Evolutionary conservation across 2,797 vertebrate species (phyloP).

Genomic region (Bradypodion ventrale): DNA sequence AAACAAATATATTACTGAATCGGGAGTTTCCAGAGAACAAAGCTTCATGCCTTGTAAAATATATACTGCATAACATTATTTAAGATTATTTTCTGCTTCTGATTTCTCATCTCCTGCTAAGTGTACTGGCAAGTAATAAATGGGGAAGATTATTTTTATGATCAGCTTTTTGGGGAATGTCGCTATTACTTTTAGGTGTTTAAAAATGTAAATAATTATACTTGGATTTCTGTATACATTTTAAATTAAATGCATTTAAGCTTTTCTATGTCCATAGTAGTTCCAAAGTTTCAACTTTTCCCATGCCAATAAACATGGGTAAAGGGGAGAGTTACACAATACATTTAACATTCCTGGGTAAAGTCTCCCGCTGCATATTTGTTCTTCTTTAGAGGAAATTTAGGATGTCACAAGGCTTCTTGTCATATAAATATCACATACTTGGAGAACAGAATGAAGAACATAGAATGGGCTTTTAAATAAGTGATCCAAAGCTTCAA

Average conservation of each 20-base stretch:
- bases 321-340: not conserved
- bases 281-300: not conserved
- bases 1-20: slow-evolving; percentile 17
- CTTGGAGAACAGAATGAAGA: not conserved
- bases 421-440: too few relatives aligned
- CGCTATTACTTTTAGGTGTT: slow-evolving; percentile 20
- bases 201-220: not conserved
- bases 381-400: not conserved
- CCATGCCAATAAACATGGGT: not conserved
- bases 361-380: not conserved
- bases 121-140: slow-evolving; percentile 37
- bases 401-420: too few relatives aligned
- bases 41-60: not conserved
- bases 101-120: slow-evolving; percentile 34
- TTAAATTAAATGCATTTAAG: not conserved
- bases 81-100: slow-evolving; percentile 31
- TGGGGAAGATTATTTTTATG: slow-evolving; percentile 26
- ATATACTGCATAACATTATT: slow-evolving; percentile 8
- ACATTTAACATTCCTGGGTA: not conserved
- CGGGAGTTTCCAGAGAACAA: slow-evolving; percentile 27
- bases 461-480: not conserved
- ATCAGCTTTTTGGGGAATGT: not conserved
- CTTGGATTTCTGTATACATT: not conserved
- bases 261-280: not conserved
- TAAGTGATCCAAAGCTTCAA: not conserved